Base-by-base conservation (phyloP, 2,113 vertebrate genomes). In the Zosterops lateralis region DNA sequence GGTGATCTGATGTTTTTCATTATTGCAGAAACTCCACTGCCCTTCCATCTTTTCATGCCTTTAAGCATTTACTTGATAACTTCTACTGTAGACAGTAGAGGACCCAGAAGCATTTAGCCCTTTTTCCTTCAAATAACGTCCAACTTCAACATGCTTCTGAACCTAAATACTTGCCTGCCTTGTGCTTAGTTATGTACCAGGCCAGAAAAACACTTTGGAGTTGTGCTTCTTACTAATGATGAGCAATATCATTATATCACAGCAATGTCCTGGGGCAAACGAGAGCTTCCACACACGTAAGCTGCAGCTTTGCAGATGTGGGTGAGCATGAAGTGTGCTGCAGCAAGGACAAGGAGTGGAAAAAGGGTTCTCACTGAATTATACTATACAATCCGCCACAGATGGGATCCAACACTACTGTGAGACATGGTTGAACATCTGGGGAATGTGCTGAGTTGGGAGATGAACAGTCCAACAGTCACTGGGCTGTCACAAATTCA, bases 151-250 rank as follows among this genome's bases (percentile, higher is more conserved):
- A 66, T 34, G 26, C 11, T 62, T 34, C n/a, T 81, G 19, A 74
- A 77, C 3, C 12, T 57, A 64, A 83, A 62, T 36, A 54, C 7
- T 36, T 60, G 17, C 5, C 54, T 74, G 42, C 14, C 48, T 77
- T 72, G 47, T 58, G 22, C 21, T 90, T 61, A 66, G 26, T 57
- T 73, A 73, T 2, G 14, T 17, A 70, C 9, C 34, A 79, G 28
- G n/a, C 28, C 53, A 86, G 60, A 72, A 92, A 83, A 92, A 65
- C 13, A 48, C 31, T 81, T 77, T 45, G 72, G 85, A 76, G 14
- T 31, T 47, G 45, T 79, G 38, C 62, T 26, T 87, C 47, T 68
- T 62, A 61, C 16, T 58, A 58, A 62, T 22, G 47, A 54, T 32
- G 15, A 92, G 14, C 34, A 58, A 47, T 21, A 24, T 40, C 60